Base-by-base conservation (phyloP, 2,113 vertebrate genomes). In the Scomber japonicus region DNA sequence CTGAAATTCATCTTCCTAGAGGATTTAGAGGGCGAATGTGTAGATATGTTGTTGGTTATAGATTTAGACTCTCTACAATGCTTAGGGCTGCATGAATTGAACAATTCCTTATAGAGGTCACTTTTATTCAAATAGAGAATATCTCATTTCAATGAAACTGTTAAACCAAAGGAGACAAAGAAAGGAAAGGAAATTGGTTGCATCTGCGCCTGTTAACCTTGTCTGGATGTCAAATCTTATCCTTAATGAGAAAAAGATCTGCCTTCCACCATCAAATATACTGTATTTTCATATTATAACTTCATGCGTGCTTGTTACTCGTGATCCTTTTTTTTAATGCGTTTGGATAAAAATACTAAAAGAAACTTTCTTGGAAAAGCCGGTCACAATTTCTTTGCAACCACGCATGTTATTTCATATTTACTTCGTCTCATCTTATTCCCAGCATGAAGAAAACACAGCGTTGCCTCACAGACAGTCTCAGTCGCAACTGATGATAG, bases 401-500 rank as follows among this genome's bases (percentile, higher is more conserved):
- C 71, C 71, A 50, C 65, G 27, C n/a, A 6, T 81, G 73, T 75
- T 78, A 67, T 82, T 83, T 51, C 69, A 75, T 56, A 68, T 27
- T 71, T 44, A 65, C 65, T 66, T 78, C 48, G 65, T 61, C 56
- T 79, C 68, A 59, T 83, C 67, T 81, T 65, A 40, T 72, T 83
- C 85, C 64, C 82, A 30, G 80, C 62, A 19, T 44, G 75, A 80
- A 76, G 62, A 56, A 68, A 88, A 91, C 50, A 71, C 76, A 67
- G 65, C 50, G n/a, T 71, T 78, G 83, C 63, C 78, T 70, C 53
- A 68, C 78, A 88, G 83, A 88, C 89, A 80, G 78, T 65, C 44
- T 82, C 83, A 81, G 87, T 87, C 71, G 54, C 79, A 70, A 75
- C 73, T 66, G 92, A 94, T 92, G 92, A 94, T 87, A 91, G 92